phyloP scores from a whole-genome alignment of 1,140 invertebrate species.

The Globodera ellingtonae region DNA sequence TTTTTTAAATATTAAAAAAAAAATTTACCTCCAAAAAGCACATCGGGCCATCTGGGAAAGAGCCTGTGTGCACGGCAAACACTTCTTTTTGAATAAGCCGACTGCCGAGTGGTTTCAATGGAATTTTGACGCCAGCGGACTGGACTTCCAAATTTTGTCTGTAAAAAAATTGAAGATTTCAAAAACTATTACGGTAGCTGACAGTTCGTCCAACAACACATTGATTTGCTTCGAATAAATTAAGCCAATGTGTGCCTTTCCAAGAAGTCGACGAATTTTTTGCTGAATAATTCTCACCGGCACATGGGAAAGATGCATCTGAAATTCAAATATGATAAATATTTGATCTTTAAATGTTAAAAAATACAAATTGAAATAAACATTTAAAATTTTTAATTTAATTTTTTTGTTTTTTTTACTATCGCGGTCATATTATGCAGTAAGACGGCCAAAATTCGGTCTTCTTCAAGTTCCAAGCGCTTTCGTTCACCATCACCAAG shows the following conservation, averaged over 20 bases:
- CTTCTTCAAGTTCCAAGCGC: slow-evolving; percentile 94
- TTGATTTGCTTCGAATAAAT: slow-evolving; percentile 97
- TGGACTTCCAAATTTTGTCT: slow-evolving; percentile 14
- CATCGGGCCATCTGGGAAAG: slow-evolving; percentile 83
- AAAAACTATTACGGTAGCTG: slow-evolving; percentile 69
- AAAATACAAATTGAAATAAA: background rate
- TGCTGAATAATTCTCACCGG: slow-evolving; percentile 35
- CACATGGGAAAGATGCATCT: slow-evolving; percentile 39
- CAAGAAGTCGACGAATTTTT: slow-evolving; percentile 39
- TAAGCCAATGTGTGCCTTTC: slow-evolving; percentile 88
- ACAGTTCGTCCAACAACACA: slow-evolving; percentile 88
- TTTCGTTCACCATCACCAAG: slow-evolving; percentile 91
- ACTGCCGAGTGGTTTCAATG: slow-evolving; percentile 81
- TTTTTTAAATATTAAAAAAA: background rate
- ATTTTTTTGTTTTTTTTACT: background rate
- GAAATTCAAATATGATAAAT: slow-evolving; percentile 18
- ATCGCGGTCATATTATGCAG: slow-evolving; percentile 92
- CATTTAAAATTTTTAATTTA: background rate
- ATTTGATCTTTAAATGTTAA: slow-evolving; percentile 65
- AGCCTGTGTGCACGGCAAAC: slow-evolving; percentile 93
- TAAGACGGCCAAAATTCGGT: slow-evolving; percentile 88
- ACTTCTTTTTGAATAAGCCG: slow-evolving; percentile 91
- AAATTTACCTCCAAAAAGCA: slow-evolving; percentile 84
- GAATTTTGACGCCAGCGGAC: slow-evolving; percentile 71
- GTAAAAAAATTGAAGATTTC: slow-evolving; percentile 36